Base-by-base conservation (phyloP, 2,797 vertebrate genomes). In the Etheostoma nigrum region DNA sequence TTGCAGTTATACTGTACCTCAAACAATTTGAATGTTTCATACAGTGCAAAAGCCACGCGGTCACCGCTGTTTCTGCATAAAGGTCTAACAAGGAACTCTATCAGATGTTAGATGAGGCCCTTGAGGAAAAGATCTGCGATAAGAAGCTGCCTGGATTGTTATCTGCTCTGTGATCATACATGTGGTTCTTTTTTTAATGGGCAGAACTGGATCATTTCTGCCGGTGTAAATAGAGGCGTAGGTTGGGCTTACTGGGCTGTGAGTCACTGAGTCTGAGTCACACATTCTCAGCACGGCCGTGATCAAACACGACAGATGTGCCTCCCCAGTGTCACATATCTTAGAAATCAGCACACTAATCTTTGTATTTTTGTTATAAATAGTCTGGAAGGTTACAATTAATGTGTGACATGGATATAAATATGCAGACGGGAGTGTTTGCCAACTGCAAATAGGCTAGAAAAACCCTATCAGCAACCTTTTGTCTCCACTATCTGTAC, bases 181-280 rank as follows among this genome's bases (percentile, higher is more conserved):
- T 16, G 11, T 18, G 13, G 7, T 59, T 73, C 1, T 33, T 42
- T 65, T 65, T 62, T 62, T 71, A 77, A 84, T 71, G 71, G 33
- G 36, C 61, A 49, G 40, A 12, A 36, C 27, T 45, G 53, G 23
- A 45, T 67, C 25, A 6, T 55, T 27, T 76, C 63, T 40, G 47
- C 65, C 49, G 59, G 59, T 25, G 77, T 72, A 63, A 69, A 76
- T 66, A 72, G 47, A 49, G n/a, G 33, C 57, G 62, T 15, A 42
- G 68, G 73, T 3, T 73, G 61, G 36, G 36, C 62, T 63, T 25
- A 6, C 65, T 61, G 68, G n/a, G 33, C 59, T 55, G 65, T 85
- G 76, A 85, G 68, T 86, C 84, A 86, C 73, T 19, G 25, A 23
- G 15, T 80, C 42, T 79, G 72, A 79, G 30, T 85, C 65, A 79